phyloP scores from a whole-genome alignment of 2,113 vertebrate species.

The Lepisosteus oculatus region DNA sequence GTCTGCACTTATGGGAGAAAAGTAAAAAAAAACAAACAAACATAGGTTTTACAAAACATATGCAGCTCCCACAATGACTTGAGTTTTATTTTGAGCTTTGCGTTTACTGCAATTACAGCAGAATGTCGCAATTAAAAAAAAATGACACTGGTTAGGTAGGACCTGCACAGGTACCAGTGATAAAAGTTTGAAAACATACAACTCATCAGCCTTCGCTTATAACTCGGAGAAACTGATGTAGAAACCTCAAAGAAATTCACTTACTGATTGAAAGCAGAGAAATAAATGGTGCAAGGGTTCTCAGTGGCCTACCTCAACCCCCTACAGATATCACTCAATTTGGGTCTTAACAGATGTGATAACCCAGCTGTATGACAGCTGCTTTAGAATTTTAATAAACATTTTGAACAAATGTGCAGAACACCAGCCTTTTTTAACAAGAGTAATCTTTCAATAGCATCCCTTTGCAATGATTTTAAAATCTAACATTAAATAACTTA shows the following conservation, averaged over 20 bases:
- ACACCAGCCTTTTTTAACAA: slow-evolving; percentile 2
- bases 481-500: slow-evolving; percentile 47
- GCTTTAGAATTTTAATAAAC: slow-evolving; percentile 11
- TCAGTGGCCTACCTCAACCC: background rate
- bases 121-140: background rate
- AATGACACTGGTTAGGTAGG: no score
- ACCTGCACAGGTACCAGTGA: no score
- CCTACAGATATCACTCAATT: background rate
- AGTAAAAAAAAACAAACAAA: no score
- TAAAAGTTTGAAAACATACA: no score
- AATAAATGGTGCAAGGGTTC: background rate
- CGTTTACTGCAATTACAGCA: no score
- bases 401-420: slow-evolving; percentile 8
- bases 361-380: background rate
- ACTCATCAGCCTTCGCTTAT: no score
- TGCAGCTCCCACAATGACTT: no score
- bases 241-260: no score
- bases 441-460: slow-evolving; percentile 23
- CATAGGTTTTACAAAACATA: no score
- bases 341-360: background rate
- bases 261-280: background rate
- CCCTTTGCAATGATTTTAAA: slow-evolving; percentile 28
- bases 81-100: no score
- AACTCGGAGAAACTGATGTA: no score
- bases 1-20: no score